A percentile compares a stretch with the other conserved stretches of the same genome.
These are phyloP conservation scores for Cabera pusaria DNA, from an alignment of 2,888 invertebrate genomes.

Conservation along the genomic window DNA sequence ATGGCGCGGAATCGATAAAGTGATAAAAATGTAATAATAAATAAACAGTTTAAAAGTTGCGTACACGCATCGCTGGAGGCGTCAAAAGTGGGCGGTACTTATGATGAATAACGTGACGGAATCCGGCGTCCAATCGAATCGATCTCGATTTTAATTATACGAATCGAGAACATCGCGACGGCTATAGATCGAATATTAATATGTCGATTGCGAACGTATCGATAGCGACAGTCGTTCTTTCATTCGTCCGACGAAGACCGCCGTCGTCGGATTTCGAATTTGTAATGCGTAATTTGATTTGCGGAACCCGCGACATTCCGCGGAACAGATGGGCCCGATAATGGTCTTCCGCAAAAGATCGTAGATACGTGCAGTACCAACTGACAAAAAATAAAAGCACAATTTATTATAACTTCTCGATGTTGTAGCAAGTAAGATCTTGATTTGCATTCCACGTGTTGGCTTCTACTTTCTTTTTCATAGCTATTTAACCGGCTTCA, in stretches of 20 bases:
- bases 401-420: conserved; percentile 45
- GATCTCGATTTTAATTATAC: conserved; percentile 81
- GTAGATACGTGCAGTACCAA: conserved; percentile 40
- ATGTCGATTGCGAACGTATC: conserved; percentile 70
- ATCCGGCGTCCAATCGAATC: conserved; percentile 75
- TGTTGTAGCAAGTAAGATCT: conserved; percentile 41
- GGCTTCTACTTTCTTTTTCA: conserved; percentile 26
- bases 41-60: conserved; percentile 63
- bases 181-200: conserved; percentile 80
- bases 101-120: conserved; percentile 78
- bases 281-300: conserved; percentile 74
- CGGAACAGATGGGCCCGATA: conserved; percentile 61
- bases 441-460: conserved; percentile 47
- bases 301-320: conserved; percentile 64
- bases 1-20: conserved; percentile 52
- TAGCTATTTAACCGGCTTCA: too few species aligned
- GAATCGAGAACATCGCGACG: conserved; percentile 76
- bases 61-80: conserved; percentile 78
- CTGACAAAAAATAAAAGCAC: conserved; percentile 48
- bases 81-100: conserved; percentile 79
- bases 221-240: conserved; percentile 66
- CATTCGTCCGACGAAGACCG: conserved; percentile 49
- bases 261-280: conserved; percentile 56
- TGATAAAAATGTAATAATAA: conserved; percentile 57
- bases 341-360: conserved; percentile 58